Base-by-base conservation (phyloP, 2,888 invertebrate species). In the Seladonia tumulorum region DNA sequence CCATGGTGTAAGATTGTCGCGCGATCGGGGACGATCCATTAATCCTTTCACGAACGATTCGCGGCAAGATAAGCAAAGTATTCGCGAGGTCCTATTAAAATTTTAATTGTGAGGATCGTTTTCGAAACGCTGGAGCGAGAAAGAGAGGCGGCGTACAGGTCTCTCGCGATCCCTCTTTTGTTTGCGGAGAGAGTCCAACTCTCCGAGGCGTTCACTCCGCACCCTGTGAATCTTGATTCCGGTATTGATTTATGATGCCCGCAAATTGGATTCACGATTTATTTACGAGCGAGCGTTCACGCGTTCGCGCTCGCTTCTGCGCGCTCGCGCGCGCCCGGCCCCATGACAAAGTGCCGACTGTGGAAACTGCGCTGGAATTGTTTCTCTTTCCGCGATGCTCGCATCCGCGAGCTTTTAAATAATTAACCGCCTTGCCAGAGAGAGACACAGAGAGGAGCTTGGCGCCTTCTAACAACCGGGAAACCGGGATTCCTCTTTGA, bases 221-320 rank as follows among this genome's bases (percentile, higher is more conserved):
- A 66, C 79, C 87, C 87, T 87, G 89, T 85, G 90, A 92, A 92
- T 92, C 92, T 87, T 87, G 91, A 91, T 92, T 90, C 83, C 66
- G 76, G 90, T 93, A 93, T 93, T 94, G 94, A 93, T 94, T 93
- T 93, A 91, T 90, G 90, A 87, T 72, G 75, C 80, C 81, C 77
- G 81, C 87, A 87, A 87, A 87, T 87, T 87, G 87, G 87, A 87
- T 88, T 83, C 84, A 79, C 87, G 89, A 87, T 88, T 90, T 87
- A 88, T 90, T 86, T 87, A 87, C 81, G 83, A 79, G 79, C 83
- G 60, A 79, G 47, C 83, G 71, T 57, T 57, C 57, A 22, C 57
- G 47, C 83, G 71, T 57, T 57, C 57, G 57, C 57, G 57, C 57
- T 35, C 35, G 35, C 35, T 35, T 5, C 35, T 3, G 57, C 85